Percentiles rank a stretch among this genome's conserved stretches.
These are phyloP conservation scores for Acridotheres tristis DNA, from an alignment of 2,797 vertebrate genomes.

Conservation along the genomic window DNA sequence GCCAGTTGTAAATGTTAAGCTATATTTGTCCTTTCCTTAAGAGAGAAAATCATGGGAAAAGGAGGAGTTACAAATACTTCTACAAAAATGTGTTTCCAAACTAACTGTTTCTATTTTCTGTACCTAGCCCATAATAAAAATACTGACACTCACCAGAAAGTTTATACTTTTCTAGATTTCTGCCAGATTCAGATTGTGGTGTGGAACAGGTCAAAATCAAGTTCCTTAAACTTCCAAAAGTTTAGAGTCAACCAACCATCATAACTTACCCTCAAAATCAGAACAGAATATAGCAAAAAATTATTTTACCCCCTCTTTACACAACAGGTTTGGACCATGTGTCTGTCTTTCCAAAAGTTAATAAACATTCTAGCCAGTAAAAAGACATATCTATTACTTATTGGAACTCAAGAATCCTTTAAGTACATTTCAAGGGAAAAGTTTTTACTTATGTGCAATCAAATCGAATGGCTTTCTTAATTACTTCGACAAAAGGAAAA, in stretches of 20 bases:
- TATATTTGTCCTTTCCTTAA: background rate
- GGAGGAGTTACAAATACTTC: background rate
- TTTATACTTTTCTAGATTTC: background rate
- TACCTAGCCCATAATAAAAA: background rate
- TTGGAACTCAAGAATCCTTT: background rate
- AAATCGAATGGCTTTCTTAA: background rate
- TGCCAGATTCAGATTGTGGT: background rate
- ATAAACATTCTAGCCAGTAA: background rate
- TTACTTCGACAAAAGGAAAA: background rate
- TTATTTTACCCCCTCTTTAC: background rate
- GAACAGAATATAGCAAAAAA: background rate
- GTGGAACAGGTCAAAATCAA: background rate
- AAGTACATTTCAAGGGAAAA: background rate
- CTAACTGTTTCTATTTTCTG: slow-evolving; percentile 1
- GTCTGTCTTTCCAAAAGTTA: background rate
- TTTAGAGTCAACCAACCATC: background rate
- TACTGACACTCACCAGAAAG: background rate
- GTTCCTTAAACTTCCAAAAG: background rate
- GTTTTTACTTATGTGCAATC: background rate
- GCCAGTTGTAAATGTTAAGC: background rate
- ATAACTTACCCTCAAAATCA: background rate
- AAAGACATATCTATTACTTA: background rate
- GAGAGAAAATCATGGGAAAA: background rate
- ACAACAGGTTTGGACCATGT: background rate
- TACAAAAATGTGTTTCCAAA: background rate